Conservation (phyloP, 2,888 invertebrate species). For the Escarpia spicata region DNA sequence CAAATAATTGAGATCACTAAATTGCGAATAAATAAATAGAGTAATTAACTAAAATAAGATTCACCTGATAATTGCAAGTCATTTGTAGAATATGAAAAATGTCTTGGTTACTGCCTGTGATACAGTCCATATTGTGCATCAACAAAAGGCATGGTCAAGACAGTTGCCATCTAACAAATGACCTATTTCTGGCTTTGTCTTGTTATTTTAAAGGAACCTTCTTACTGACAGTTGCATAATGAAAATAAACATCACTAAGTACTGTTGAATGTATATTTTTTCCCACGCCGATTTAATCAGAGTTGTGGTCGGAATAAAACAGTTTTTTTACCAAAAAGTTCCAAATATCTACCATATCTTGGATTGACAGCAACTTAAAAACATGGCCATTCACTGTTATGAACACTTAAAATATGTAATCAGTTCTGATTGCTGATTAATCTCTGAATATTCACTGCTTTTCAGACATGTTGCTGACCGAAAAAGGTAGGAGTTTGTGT, state of each 20-base stretch:
- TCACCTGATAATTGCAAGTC: no score
- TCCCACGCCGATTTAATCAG: background rate
- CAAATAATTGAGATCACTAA: no score
- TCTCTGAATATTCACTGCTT: background rate
- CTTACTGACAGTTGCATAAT: background rate
- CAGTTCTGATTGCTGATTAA: background rate
- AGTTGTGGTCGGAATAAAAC: background rate
- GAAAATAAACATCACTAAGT: background rate
- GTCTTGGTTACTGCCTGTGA: no score
- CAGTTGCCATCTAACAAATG: no score
- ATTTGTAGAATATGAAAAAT: no score
- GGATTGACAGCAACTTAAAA: background rate
- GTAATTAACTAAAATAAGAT: no score
- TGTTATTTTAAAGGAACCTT: background rate
- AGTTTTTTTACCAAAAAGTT: background rate
- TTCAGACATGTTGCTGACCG: background rate
- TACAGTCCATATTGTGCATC: no score
- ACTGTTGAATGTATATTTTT: background rate
- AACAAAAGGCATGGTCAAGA: no score
- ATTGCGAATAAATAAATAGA: no score
- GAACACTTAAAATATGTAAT: background rate
- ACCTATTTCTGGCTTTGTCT: no score
- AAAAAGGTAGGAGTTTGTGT: background rate
- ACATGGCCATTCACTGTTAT: background rate
- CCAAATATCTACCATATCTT: background rate